A percentile compares a stretch with the other conserved stretches of the same genome.
Evolutionary conservation across 2,113 vertebrate species (phyloP).

Genomic region (Phrynosoma platyrhinos): DNA sequence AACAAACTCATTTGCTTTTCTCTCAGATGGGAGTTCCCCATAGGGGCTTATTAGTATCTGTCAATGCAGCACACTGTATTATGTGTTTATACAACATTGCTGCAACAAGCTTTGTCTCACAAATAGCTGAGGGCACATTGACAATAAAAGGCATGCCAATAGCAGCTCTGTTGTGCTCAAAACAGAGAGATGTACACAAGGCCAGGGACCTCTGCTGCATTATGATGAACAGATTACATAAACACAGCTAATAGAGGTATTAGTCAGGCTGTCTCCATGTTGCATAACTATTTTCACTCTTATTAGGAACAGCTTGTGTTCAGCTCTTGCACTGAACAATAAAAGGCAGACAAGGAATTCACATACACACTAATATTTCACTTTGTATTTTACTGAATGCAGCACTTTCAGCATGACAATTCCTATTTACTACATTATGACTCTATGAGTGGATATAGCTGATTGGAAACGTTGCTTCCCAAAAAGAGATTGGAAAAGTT

Average conservation of each 20-base stretch:
- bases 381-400: not conserved
- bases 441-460: no score
- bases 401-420: not conserved
- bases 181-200: constrained; percentile 14
- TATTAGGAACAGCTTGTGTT: not conserved
- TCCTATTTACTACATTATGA: no score
- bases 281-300: constrained; percentile 1
- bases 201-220: not conserved
- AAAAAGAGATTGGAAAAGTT: no score
- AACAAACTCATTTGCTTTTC: not conserved
- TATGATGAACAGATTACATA: constrained; percentile 6
- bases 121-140: not conserved
- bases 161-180: constrained; percentile 12
- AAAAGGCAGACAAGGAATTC: not conserved
- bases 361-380: not conserved
- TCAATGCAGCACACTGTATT: not conserved
- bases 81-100: not conserved
- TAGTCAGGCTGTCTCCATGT: constrained; percentile 8
- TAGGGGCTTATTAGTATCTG: not conserved
- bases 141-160: not conserved
- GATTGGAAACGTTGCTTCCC: no score
- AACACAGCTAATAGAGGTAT: constrained; percentile 3
- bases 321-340: not conserved
- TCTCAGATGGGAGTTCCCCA: not conserved
- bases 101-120: not conserved